phyloP scores from a whole-genome alignment of 2,113 vertebrate species.

The Pedionomus torquatus region DNA sequence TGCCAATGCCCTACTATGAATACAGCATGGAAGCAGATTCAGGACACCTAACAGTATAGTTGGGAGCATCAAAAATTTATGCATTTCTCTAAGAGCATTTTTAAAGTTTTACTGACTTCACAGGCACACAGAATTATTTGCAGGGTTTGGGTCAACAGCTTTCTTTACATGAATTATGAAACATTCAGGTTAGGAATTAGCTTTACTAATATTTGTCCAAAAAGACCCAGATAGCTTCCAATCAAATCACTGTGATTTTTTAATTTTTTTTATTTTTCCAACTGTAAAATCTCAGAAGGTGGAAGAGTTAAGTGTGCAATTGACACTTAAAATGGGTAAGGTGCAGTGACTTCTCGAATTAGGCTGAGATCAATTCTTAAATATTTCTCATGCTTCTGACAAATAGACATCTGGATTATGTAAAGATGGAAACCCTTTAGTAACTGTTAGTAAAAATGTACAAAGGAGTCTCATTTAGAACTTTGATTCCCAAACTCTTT shows the following conservation, averaged over 20 bases:
- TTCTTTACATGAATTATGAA: background rate
- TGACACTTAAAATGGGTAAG: background rate
- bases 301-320: background rate
- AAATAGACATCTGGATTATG: background rate
- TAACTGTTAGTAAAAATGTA: background rate
- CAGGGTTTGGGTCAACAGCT: background rate
- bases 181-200: background rate
- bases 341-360: background rate
- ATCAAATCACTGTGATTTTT: background rate
- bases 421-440: background rate
- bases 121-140: background rate
- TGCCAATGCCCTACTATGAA: background rate
- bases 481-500: background rate
- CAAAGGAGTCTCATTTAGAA: background rate
- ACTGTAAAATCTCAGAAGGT: background rate
- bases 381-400: background rate
- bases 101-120: background rate
- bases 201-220: background rate
- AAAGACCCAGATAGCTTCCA: background rate
- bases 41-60: background rate
- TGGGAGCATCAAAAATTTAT: background rate
- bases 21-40: background rate
- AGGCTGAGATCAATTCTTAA: background rate
- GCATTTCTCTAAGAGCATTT: background rate
- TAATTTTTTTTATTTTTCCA: background rate